Conservation (phyloP, 2,797 vertebrate genomes). For the Enteromius radiatus region DNA sequence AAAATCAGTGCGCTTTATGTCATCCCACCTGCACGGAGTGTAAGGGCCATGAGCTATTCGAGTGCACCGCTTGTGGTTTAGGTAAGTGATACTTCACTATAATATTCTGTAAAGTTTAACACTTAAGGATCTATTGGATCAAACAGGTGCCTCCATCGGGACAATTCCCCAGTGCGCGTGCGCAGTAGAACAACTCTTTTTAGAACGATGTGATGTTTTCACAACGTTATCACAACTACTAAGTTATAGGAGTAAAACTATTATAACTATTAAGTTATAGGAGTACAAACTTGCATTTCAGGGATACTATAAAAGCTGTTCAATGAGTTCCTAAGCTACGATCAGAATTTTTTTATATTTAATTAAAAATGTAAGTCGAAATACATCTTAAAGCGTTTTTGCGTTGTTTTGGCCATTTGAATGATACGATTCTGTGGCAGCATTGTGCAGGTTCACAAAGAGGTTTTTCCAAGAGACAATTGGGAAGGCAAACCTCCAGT, state of each 20-base stretch:
- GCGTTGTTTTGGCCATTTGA: slow-evolving; percentile 23
- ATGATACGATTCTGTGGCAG: slow-evolving; percentile 20
- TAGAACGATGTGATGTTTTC: not conserved
- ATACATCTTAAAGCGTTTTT: slow-evolving; percentile 5
- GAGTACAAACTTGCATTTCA: not conserved
- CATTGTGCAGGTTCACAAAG: slow-evolving; percentile 53
- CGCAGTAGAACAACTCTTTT: not conserved
- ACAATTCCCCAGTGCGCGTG: slow-evolving; percentile 1
- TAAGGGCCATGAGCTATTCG: slow-evolving; percentile 80
- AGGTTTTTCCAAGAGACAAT: slow-evolving; percentile 45
- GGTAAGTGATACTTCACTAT: slow-evolving; percentile 68
- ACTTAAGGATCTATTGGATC: not conserved
- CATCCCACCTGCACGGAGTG: slow-evolving; percentile 84
- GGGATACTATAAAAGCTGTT: too few relatives aligned
- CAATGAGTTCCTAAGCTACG: too few relatives aligned
- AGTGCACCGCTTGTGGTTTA: slow-evolving; percentile 82
- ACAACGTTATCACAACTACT: not conserved
- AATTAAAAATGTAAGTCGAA: not conserved
- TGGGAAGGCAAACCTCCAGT: slow-evolving; percentile 36
- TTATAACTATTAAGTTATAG: not conserved
- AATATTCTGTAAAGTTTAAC: not conserved
- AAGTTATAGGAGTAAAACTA: not conserved
- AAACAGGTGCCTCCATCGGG: slow-evolving; percentile 30
- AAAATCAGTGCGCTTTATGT: slow-evolving; percentile 80
- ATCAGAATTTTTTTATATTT: too few relatives aligned